Evolutionary conservation across 1,140 invertebrate genomes (phyloP).

Genomic region (Eupristina koningsbergeri): DNA sequence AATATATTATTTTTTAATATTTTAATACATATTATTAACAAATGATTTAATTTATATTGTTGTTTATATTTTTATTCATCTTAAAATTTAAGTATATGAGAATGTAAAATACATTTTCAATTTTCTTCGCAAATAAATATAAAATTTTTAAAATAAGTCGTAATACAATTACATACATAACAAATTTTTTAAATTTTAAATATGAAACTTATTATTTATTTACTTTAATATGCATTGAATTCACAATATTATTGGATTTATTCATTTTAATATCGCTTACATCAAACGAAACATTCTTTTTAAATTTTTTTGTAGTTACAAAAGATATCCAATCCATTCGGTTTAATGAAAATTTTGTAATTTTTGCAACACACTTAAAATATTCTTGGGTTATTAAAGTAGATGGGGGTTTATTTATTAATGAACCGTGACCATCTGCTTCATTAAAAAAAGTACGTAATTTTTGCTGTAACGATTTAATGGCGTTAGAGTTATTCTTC

Average conservation of each 20-base stretch:
- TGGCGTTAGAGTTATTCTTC: not conserved
- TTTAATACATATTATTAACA: too few relatives aligned
- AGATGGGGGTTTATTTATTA: constrained; percentile 26
- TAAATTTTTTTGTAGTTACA: constrained; percentile 14
- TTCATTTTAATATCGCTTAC: not conserved
- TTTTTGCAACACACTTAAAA: not conserved
- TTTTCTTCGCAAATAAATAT: too few relatives aligned
- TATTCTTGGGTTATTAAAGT: constrained; percentile 37
- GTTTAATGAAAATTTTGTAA: not conserved
- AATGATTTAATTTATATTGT: too few relatives aligned
- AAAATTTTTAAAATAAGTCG: too few relatives aligned
- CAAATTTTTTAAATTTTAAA: too few relatives aligned
- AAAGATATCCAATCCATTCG: constrained; percentile 37
- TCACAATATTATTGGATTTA: not conserved
- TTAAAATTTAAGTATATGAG: too few relatives aligned
- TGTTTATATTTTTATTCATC: too few relatives aligned
- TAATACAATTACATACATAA: too few relatives aligned
- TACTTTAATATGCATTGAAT: not conserved
- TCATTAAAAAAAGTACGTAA: constrained; percentile 41
- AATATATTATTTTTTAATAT: too few relatives aligned
- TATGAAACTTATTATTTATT: not conserved
- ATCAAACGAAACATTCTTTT: not conserved
- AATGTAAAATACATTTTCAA: too few relatives aligned
- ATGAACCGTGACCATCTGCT: constrained; percentile 39
- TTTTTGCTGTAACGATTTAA: constrained; percentile 22